Evolutionary conservation across 2,797 vertebrate genomes (phyloP).

Genomic region (Carduelis carduelis): DNA sequence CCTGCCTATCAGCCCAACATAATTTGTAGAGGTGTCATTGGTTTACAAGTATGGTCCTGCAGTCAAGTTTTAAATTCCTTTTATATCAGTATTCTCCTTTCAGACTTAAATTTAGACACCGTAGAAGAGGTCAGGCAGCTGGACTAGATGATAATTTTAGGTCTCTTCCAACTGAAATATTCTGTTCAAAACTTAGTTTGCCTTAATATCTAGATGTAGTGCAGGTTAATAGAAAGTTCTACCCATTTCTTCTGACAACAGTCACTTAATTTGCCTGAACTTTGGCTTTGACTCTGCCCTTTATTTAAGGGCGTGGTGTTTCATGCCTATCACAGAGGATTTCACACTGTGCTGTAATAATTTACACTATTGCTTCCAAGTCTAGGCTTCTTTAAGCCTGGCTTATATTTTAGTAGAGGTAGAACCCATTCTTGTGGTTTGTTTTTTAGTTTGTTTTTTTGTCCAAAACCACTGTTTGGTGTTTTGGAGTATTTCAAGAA

Average conservation of each 20-base stretch:
- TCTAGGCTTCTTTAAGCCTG: background rate
- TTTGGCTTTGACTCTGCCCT: slow-evolving; percentile 12
- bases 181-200: background rate
- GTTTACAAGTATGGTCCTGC: background rate
- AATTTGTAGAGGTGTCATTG: background rate
- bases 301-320: slow-evolving; percentile 19
- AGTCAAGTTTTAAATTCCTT: background rate
- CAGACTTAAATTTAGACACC: background rate
- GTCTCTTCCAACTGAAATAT: background rate
- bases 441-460: background rate
- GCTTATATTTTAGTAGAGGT: background rate
- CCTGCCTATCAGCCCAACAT: background rate
- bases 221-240: background rate
- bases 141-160: background rate
- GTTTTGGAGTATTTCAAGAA: background rate
- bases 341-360: background rate
- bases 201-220: background rate
- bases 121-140: background rate
- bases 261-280: background rate
- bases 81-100: background rate
- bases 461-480: fast-evolving
- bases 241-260: background rate
- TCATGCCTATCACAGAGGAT: background rate
- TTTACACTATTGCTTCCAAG: background rate
- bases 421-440: background rate